phyloP scores from a whole-genome alignment of 2,797 vertebrate genomes.

The Myoxocephalus aenaeus region DNA sequence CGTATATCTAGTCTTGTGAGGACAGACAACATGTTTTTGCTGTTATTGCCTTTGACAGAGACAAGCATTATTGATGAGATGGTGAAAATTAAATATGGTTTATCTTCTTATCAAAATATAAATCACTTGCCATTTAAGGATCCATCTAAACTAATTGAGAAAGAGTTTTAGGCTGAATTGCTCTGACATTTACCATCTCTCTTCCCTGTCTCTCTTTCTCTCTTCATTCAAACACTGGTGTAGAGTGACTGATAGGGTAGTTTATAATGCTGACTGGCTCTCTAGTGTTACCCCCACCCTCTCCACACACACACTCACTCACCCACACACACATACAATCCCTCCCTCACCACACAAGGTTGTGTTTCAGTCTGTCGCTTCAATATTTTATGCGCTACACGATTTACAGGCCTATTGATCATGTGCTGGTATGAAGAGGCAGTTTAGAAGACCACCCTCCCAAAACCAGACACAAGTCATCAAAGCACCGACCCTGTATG shows the following conservation, averaged over 20 bases:
- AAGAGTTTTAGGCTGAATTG: constrained; percentile 31
- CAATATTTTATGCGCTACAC: constrained; percentile 82
- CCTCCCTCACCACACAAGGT: constrained; percentile 51
- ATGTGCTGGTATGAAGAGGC: constrained; percentile 34
- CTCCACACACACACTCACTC: constrained; percentile 6
- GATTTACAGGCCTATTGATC: constrained; percentile 78
- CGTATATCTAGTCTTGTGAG: constrained; percentile 11
- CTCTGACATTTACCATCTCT: constrained; percentile 34
- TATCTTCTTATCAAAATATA: constrained; percentile 38
- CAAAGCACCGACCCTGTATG: constrained; percentile 51
- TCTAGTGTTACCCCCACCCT: constrained; percentile 11
- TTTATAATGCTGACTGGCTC: constrained; percentile 71
- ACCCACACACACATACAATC: constrained; percentile 20
- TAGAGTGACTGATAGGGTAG: constrained; percentile 66
- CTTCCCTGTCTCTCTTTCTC: constrained; percentile 24
- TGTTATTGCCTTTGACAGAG: constrained; percentile 30
- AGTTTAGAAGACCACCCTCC: constrained; percentile 56
- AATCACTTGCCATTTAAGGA: constrained; percentile 28
- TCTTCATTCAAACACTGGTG: constrained; percentile 56
- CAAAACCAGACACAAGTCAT: constrained; percentile 53
- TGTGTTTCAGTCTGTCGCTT: constrained; percentile 74
- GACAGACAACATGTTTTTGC: constrained; percentile 4
- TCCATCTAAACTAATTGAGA: constrained; percentile 58
- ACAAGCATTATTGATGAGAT: constrained; percentile 53
- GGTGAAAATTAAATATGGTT: constrained; percentile 26